Percentiles rank a stretch among this genome's conserved stretches.
phyloP scores from a whole-genome alignment of 2,797 vertebrate species.

The Manis javanica region DNA sequence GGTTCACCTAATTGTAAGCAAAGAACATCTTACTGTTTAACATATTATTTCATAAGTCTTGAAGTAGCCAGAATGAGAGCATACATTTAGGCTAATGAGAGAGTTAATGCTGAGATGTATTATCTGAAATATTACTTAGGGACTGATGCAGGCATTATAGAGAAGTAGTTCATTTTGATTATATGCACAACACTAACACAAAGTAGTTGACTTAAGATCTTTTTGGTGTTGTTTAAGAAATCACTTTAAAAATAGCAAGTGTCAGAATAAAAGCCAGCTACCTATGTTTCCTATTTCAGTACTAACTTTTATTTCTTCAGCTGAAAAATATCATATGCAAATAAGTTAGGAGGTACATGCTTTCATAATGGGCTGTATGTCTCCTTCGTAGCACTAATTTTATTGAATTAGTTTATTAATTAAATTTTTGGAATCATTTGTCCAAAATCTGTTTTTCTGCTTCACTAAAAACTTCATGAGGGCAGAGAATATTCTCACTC shows the following conservation, averaged over 20 bases:
- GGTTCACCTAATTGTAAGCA: constrained; percentile 7
- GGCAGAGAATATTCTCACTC: neutral
- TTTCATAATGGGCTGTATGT: neutral
- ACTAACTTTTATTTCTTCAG: constrained; percentile 25
- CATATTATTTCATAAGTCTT: neutral
- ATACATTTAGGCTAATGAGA: neutral
- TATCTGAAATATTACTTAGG: neutral
- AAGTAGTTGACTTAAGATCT: neutral
- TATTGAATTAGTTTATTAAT: neutral
- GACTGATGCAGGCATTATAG: neutral
- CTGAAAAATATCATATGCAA: neutral
- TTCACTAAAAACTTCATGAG: neutral
- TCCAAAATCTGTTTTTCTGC: neutral
- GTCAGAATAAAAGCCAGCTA: neutral
- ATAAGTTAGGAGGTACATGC: neutral
- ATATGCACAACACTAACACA: neutral
- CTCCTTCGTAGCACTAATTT: neutral
- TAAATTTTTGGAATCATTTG: constrained; percentile 13
- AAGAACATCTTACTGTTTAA: neutral
- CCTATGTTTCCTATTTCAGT: neutral
- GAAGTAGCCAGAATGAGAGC: neutral
- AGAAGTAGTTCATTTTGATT: neutral
- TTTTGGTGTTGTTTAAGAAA: constrained; percentile 2
- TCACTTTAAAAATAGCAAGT: constrained; percentile 1
- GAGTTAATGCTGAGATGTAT: neutral